phyloP scores from a whole-genome alignment of 2,888 invertebrate species.

The Teinopalpus imperialis region DNA sequence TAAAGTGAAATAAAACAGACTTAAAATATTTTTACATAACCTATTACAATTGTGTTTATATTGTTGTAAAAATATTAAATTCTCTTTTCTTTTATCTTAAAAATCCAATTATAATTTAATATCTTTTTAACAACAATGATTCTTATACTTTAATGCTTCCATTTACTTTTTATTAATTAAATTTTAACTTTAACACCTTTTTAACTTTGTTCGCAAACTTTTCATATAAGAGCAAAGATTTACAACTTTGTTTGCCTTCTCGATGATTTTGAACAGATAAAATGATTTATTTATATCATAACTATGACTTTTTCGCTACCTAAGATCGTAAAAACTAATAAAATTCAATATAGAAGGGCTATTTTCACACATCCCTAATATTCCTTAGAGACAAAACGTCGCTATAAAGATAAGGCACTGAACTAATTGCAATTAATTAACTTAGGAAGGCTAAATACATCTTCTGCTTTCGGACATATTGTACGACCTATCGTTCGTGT shows the following conservation, averaged over 20 bases:
- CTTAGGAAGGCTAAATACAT: conserved; percentile 27
- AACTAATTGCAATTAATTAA: conserved; percentile 55
- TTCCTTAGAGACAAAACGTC: conserved; percentile 24
- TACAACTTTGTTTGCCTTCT: too few relatives aligned
- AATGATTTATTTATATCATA: too few relatives aligned
- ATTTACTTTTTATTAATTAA: background rate
- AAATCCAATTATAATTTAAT: background rate
- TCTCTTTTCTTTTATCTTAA: background rate
- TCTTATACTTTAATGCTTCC: background rate
- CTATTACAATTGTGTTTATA: too few relatives aligned
- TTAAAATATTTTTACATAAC: too few relatives aligned
- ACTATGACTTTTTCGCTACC: too few relatives aligned
- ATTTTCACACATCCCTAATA: conserved; percentile 10
- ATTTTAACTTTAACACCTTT: background rate
- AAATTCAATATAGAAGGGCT: conserved; percentile 9
- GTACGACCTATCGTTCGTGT: too few relatives aligned
- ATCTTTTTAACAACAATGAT: conserved; percentile 1
- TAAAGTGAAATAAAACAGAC: too few relatives aligned
- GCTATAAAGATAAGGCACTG: conserved; percentile 40
- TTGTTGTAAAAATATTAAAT: too few relatives aligned
- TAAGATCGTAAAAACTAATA: too few relatives aligned
- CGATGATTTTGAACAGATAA: too few relatives aligned
- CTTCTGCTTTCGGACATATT: conserved; percentile 15
- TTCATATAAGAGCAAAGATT: too few relatives aligned
- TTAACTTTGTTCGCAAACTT: too few relatives aligned